These are phyloP conservation scores for Mesaphorura yosii DNA, from an alignment of 1,140 invertebrate species.

Conservation along the genomic window DNA sequence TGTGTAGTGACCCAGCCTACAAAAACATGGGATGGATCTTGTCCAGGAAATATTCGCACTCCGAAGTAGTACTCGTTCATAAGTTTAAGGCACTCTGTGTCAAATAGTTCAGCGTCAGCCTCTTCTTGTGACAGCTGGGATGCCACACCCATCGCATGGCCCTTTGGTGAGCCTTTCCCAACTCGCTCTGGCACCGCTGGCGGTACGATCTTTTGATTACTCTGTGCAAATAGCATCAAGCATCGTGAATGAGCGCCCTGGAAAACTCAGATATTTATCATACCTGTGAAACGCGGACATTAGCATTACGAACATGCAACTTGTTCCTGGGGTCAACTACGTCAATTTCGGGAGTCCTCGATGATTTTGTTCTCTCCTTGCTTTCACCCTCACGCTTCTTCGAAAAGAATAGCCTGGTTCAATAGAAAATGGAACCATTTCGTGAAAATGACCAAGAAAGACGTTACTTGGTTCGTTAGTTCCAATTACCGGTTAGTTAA, in stretches of 20 bases:
- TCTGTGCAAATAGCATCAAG: slow-evolving; percentile 37
- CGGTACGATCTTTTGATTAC: slow-evolving; percentile 51
- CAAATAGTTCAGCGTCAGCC: slow-evolving; percentile 58
- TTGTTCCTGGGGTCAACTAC: slow-evolving; percentile 27
- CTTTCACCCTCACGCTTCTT: slow-evolving; percentile 13
- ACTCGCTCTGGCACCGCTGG: slow-evolving; percentile 54
- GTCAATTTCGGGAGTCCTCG: slow-evolving; percentile 56
- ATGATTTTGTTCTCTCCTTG: slow-evolving; percentile 21
- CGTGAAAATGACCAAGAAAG: no score
- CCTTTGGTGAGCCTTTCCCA: slow-evolving; percentile 14
- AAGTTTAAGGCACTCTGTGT: slow-evolving; percentile 73
- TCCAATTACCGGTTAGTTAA: slow-evolving; percentile 29
- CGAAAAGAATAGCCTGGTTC: background rate
- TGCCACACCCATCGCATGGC: slow-evolving; percentile 43
- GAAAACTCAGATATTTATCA: slow-evolving; percentile 5
- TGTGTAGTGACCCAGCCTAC: slow-evolving; percentile 99
- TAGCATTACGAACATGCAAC: slow-evolving; percentile 36
- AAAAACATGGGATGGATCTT: slow-evolving; percentile 93
- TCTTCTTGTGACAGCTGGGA: slow-evolving; percentile 56
- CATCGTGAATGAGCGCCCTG: background rate
- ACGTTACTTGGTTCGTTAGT: background rate
- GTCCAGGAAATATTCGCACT: slow-evolving; percentile 61
- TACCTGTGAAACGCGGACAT: slow-evolving; percentile 47
- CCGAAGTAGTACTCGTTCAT: slow-evolving; percentile 98
- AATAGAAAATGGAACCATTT: no score